phyloP scores from a whole-genome alignment of 2,113 vertebrate species.

The Genyomyrus donnyi region DNA sequence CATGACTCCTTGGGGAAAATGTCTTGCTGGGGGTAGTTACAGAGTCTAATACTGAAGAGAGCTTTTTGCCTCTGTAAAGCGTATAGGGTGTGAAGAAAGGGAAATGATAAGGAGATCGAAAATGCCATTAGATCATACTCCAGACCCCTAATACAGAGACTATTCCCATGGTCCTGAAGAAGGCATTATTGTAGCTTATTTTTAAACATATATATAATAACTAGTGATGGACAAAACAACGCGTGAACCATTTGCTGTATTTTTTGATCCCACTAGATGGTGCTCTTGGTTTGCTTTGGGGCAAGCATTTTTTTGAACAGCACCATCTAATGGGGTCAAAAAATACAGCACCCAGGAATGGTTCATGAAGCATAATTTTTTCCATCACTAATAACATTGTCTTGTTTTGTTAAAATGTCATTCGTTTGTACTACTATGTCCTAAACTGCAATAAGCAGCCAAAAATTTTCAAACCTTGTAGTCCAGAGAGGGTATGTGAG shows the following conservation, averaged over 20 bases:
- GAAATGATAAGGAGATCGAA: constrained; percentile 11
- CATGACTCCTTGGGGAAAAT: constrained; percentile 35
- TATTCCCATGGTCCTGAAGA: neutral
- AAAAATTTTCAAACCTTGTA: neutral
- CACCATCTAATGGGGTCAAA: too few species aligned
- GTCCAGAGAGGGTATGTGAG: neutral
- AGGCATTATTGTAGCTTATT: neutral
- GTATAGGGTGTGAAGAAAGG: neutral
- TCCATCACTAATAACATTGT: neutral
- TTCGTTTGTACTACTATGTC: neutral
- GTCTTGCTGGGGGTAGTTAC: constrained; percentile 7
- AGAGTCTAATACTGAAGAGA: constrained; percentile 23
- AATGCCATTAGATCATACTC: neutral
- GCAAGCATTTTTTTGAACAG: too few species aligned
- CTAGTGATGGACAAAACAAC: too few species aligned
- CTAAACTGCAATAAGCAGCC: constrained; percentile 6
- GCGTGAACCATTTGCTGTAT: too few species aligned
- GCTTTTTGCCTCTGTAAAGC: constrained; percentile 19
- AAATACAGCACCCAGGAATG: too few species aligned
- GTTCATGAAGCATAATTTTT: too few species aligned
- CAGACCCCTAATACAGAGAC: neutral
- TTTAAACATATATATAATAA: neutral
- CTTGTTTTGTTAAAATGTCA: neutral
- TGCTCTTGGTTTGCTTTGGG: too few species aligned
- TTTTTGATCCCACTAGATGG: too few species aligned